Evolutionary conservation across 1,140 invertebrate species (phyloP), one percentile per base, ranked within the genome.

Genomic region (Drosophila parabipectinata): DNA sequence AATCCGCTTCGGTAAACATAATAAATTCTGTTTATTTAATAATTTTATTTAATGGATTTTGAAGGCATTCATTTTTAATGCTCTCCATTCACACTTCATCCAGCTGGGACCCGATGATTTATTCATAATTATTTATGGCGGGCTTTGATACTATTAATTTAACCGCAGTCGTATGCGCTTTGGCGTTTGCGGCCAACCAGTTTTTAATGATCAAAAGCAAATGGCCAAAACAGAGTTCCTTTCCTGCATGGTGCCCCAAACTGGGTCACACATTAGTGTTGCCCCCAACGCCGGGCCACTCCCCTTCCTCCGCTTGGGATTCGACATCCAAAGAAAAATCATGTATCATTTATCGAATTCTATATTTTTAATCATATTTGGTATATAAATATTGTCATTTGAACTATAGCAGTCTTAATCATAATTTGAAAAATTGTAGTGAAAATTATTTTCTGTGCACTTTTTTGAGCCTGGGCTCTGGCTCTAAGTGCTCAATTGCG

Each of bases 121-220:
- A 58, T 74, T 61, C 61, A 37, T 34, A 53, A 44, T 30, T 34
- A 37, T 58, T 41, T 41, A 32, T 56, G 39, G 10, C 15, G 1
- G 3, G n/a, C 24, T 8, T 10, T 14, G 41, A 3, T 50, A 15
- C 37, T 64, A 64, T 37, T 51, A 24, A 60, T 21, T 26, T 41
- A 15, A 72, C 47, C 72, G 34, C 47, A 51, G 55, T 3, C 50
- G 60, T 51, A 3, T 52, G 41, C 41, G 59, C 32, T 76, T 74
- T 78, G 79, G 69, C 72, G 66, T 28, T 39, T 44, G 47, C 26
- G 66, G 41, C 45, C 34, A 87, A 87, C 82, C 82, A 88, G 82
- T 87, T 87, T 87, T 87, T 87, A 87, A 87, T 87, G 82, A 87
- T 87, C 79, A 76, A 83, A 72, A 77, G 61, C 60, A 66, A 84